phyloP scores from a whole-genome alignment of 2,797 vertebrate species.

The Serranus cabrilla region DNA sequence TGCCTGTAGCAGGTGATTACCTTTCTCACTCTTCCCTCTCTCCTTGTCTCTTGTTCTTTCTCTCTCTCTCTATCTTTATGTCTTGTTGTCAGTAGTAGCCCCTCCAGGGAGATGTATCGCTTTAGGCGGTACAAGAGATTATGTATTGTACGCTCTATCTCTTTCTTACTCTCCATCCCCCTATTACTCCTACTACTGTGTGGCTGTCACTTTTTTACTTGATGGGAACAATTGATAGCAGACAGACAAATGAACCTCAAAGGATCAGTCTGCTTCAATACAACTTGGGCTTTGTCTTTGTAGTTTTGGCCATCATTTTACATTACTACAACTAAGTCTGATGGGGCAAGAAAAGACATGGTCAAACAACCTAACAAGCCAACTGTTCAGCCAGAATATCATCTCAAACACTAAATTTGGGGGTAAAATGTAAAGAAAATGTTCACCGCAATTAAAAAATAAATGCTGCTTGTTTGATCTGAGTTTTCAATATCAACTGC shows the following conservation, averaged over 20 bases:
- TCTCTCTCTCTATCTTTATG: conserved; percentile 54
- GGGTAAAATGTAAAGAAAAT: background rate
- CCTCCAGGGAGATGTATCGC: conserved; percentile 86
- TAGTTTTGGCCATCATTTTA: background rate
- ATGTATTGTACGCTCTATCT: conserved; percentile 67
- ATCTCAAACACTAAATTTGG: background rate
- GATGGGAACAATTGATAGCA: conserved; percentile 42
- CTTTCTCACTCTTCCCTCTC: conserved; percentile 54
- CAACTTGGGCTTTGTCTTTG: background rate
- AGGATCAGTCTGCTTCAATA: conserved; percentile 8
- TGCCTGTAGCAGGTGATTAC: conserved; percentile 68
- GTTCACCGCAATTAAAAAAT: too few species aligned
- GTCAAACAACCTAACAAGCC: background rate
- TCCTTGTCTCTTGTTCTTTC: conserved; percentile 42
- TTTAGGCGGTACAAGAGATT: conserved; percentile 82
- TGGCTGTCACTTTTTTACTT: conserved; percentile 48
- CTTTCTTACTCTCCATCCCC: conserved; percentile 43
- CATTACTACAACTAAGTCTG: background rate
- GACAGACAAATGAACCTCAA: conserved; percentile 24
- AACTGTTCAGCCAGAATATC: background rate
- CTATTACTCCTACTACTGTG: conserved; percentile 36
- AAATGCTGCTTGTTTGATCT: too few species aligned
- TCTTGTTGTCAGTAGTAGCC: conserved; percentile 77
- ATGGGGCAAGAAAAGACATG: background rate
- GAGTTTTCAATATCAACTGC: too few species aligned